A percentile compares a stretch with the other conserved stretches of the same genome.
These are phyloP conservation scores for Diaphora mendica DNA, from an alignment of 2,888 invertebrate species.

Conservation along the genomic window DNA sequence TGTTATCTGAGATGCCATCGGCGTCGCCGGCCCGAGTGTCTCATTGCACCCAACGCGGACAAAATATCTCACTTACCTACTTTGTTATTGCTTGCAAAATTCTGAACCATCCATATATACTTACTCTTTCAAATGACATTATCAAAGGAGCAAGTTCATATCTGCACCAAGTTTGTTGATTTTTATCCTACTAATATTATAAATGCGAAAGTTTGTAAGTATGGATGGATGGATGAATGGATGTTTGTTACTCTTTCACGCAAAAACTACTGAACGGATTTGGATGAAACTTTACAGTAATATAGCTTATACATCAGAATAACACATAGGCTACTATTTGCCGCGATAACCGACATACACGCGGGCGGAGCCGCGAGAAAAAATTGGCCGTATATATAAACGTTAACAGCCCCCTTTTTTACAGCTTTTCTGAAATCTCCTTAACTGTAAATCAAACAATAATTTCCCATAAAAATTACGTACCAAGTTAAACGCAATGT, in stretches of 20 bases:
- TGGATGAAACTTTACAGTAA: no score
- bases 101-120: conserved; percentile 32
- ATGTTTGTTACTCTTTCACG: no score
- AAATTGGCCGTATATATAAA: neutral
- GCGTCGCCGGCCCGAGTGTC: conserved; percentile 56
- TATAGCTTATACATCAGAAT: no score
- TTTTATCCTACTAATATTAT: no score
- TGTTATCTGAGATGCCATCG: conserved; percentile 65
- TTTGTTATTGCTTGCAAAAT: conserved; percentile 30
- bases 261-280: no score
- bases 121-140: neutral
- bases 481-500: neutral
- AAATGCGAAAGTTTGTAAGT: no score
- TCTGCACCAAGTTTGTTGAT: neutral
- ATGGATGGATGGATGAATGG: no score
- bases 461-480: neutral
- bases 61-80: conserved; percentile 35
- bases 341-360: no score
- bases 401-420: neutral
- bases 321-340: no score
- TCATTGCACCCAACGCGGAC: conserved; percentile 52
- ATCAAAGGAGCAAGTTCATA: neutral
- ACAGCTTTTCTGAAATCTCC: neutral
- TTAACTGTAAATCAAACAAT: neutral
- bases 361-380: no score